Evolutionary conservation across 1,140 invertebrate genomes (phyloP).

Genomic region (Triops longicaudatus): DNA sequence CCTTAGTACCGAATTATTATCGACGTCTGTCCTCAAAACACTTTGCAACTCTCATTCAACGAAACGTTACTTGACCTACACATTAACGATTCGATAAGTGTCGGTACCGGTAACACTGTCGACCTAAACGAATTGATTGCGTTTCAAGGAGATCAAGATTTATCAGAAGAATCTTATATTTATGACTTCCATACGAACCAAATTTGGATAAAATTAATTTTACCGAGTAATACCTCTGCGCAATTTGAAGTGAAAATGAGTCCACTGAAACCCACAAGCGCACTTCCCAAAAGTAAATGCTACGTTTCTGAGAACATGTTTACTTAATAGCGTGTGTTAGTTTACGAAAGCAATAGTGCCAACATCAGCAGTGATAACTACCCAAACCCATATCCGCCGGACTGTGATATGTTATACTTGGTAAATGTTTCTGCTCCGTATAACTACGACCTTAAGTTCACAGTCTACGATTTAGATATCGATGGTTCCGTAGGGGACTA

Average conservation of each 20-base stretch:
- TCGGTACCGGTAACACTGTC: not conserved
- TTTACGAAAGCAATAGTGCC: not conserved
- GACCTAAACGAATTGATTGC: not conserved
- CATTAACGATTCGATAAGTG: not conserved
- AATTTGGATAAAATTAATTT: not conserved
- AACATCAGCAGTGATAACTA: slow-evolving; percentile 3
- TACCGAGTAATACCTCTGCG: not conserved
- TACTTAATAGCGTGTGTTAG: not conserved
- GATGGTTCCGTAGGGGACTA: not conserved
- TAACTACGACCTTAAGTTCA: not conserved
- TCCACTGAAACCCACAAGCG: not conserved
- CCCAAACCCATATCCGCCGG: not conserved
- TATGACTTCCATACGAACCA: not conserved
- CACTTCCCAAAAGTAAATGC: not conserved
- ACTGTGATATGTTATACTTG: not conserved
- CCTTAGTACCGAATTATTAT: not conserved
- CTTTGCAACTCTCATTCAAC: not conserved
- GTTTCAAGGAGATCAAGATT: not conserved
- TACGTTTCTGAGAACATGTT: not conserved
- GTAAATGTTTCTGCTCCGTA: not conserved
- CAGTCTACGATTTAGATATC: not conserved
- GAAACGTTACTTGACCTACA: not conserved
- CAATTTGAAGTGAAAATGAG: not conserved
- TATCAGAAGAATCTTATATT: not conserved
- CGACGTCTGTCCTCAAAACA: not conserved